These are phyloP conservation scores for Austrofundulus limnaeus DNA, from an alignment of 2,113 vertebrate species.

Conservation along the genomic window DNA sequence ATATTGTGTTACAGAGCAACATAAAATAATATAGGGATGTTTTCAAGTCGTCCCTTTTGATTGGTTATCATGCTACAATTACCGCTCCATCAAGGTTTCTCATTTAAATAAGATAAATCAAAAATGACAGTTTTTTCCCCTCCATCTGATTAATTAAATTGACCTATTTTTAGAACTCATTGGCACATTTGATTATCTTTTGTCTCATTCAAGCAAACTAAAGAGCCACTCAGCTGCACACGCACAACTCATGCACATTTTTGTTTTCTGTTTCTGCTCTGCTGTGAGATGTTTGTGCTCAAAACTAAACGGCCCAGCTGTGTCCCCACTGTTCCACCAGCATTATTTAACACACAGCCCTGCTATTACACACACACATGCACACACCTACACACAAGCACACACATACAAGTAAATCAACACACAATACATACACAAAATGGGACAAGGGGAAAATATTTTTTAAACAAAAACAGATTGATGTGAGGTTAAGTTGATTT, in stretches of 20 bases:
- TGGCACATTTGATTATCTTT: no score
- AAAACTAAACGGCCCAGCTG: constrained; percentile 51
- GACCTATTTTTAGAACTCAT: no score
- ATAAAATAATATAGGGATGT: no score
- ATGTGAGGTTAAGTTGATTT: constrained; percentile 16
- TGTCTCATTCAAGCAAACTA: not conserved
- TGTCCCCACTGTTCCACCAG: constrained; percentile 37
- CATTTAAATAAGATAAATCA: no score
- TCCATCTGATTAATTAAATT: no score
- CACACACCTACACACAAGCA: constrained; percentile 15
- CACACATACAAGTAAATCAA: not conserved
- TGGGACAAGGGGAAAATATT: not conserved
- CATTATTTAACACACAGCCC: constrained; percentile 50
- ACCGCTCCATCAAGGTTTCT: no score
- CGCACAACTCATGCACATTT: not conserved
- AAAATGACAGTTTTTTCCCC: no score
- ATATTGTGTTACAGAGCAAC: no score
- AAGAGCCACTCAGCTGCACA: not conserved
- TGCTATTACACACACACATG: constrained; percentile 34
- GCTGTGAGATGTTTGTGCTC: constrained; percentile 50
- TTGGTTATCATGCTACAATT: no score
- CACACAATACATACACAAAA: not conserved
- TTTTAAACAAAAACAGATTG: not conserved
- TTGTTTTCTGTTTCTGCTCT: constrained; percentile 12
- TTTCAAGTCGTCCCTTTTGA: no score